Conservation (phyloP, 2,113 vertebrate species). For the Periophthalmus modestus region DNA sequence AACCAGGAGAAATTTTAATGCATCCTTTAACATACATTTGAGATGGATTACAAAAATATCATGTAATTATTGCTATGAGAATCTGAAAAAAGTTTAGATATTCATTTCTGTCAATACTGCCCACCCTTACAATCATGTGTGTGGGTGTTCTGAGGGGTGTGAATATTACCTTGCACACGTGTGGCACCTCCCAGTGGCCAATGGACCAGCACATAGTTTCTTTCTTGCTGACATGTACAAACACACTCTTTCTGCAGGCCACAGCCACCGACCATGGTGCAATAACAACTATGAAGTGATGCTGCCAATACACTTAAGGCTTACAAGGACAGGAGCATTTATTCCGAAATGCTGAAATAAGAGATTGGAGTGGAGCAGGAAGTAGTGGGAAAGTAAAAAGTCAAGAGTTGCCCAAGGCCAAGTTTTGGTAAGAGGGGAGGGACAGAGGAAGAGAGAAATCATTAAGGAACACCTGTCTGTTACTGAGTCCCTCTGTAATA, state of each 20-base stretch:
- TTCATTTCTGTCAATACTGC: not conserved
- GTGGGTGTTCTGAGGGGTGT: not conserved
- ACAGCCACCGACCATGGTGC: conserved; percentile 66
- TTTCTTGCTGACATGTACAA: conserved; percentile 74
- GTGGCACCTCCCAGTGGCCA: conserved; percentile 3
- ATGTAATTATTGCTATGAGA: too few relatives aligned
- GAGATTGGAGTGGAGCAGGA: conserved; percentile 8
- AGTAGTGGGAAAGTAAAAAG: conserved; percentile 31
- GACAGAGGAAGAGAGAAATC: conserved; percentile 71
- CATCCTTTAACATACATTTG: too few relatives aligned
- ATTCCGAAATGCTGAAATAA: conserved; percentile 23
- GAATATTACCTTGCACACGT: not conserved
- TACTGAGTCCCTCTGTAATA: conserved; percentile 60
- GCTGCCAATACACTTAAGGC: conserved; percentile 32
- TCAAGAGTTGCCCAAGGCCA: conserved; percentile 52
- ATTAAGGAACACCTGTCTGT: conserved; percentile 75
- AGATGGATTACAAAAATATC: too few relatives aligned
- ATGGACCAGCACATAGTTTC: conserved; percentile 10
- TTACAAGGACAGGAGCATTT: conserved; percentile 14
- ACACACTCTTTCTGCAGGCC: conserved; percentile 78
- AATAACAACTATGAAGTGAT: conserved; percentile 70
- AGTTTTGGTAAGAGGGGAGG: conserved; percentile 36
- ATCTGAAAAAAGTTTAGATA: too few relatives aligned
- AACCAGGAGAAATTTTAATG: too few relatives aligned
- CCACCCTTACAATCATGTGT: not conserved